Percentiles rank a stretch among this genome's conserved stretches.
Conservation (phyloP, 2,113 vertebrate species). For the Leptobrachium leishanense region DNA sequence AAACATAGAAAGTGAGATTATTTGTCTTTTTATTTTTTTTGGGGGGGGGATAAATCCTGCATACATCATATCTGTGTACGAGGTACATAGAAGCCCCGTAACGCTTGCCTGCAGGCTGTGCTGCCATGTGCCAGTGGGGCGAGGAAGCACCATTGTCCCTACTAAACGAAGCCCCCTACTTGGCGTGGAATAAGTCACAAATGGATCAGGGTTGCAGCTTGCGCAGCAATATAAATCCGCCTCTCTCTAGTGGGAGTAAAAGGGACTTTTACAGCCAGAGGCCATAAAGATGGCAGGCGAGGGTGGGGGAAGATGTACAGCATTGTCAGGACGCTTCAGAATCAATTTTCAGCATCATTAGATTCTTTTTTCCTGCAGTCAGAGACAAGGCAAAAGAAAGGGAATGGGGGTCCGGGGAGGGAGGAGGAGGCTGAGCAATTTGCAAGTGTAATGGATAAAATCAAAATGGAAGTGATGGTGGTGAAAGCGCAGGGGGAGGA, state of each 20-base stretch:
- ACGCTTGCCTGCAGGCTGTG: too few species aligned
- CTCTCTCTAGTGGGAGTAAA: slow-evolving; percentile 49
- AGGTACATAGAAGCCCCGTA: too few species aligned
- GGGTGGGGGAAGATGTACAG: slow-evolving; percentile 50
- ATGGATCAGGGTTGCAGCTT: slow-evolving; percentile 35
- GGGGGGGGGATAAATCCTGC: too few species aligned
- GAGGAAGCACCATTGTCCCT: slow-evolving; percentile 1
- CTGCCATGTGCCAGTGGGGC: slow-evolving; percentile 7
- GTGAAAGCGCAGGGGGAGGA: slow-evolving; percentile 30
- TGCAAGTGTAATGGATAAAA: slow-evolving; percentile 49
- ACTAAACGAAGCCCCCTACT: slow-evolving; percentile 1
- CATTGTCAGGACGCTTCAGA: slow-evolving; percentile 50
- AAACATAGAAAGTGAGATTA: too few species aligned
- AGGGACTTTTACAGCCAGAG: slow-evolving; percentile 49
- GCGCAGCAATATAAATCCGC: slow-evolving; percentile 38
- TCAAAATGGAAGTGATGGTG: slow-evolving; percentile 37
- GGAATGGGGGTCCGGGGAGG: slow-evolving; percentile 18
- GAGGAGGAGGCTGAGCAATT: slow-evolving; percentile 31
- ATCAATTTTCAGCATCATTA: slow-evolving; percentile 52
- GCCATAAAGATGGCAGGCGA: slow-evolving; percentile 48
- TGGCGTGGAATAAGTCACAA: slow-evolving; percentile 19
- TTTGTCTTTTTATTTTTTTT: too few species aligned
- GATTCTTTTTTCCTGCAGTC: slow-evolving; percentile 43
- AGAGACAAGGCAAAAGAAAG: slow-evolving; percentile 30
- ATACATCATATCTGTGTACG: too few species aligned